Evolutionary conservation across 1,140 invertebrate genomes (phyloP).

Genomic region (Tetragonula clypearis): DNA sequence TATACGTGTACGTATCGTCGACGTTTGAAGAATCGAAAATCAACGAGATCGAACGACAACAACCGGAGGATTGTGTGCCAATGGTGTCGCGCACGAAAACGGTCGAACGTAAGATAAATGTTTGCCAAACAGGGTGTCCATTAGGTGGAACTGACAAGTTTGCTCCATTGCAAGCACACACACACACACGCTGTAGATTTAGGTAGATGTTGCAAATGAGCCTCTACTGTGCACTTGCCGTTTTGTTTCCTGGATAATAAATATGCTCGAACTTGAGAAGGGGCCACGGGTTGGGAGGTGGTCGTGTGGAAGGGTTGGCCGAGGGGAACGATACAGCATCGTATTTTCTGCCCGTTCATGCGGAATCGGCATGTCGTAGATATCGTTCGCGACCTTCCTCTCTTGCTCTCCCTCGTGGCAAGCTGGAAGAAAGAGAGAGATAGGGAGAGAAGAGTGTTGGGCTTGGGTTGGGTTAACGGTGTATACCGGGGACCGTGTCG

Average conservation of each 20-base stretch:
- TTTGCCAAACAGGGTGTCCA: conserved; percentile 23
- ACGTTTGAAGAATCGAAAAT: not conserved
- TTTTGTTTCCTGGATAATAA: conserved; percentile 66
- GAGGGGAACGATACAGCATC: conserved; percentile 46
- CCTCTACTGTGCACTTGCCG: conserved; percentile 55
- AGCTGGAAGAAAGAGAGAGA: not conserved
- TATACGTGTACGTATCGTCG: not conserved
- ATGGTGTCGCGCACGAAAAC: not conserved
- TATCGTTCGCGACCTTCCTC: conserved; percentile 64
- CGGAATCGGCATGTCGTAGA: conserved; percentile 65
- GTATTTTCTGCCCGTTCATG: conserved; percentile 68
- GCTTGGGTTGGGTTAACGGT: conserved; percentile 58
- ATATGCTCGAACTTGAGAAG: conserved; percentile 28
- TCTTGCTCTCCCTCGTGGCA: conserved; percentile 1
- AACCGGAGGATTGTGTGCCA: no score
- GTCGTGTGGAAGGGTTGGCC: conserved; percentile 31
- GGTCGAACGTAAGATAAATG: conserved; percentile 29
- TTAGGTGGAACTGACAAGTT: conserved; percentile 1
- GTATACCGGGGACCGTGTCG: conserved; percentile 42
- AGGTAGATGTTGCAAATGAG: conserved; percentile 65
- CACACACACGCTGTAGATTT: conserved; percentile 51
- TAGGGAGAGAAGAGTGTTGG: not conserved
- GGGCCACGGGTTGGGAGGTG: not conserved
- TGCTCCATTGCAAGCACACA: not conserved
- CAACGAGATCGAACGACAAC: not conserved